These are phyloP conservation scores for Anarsia innoxiella DNA, from an alignment of 2,888 invertebrate species.

Conservation along the genomic window DNA sequence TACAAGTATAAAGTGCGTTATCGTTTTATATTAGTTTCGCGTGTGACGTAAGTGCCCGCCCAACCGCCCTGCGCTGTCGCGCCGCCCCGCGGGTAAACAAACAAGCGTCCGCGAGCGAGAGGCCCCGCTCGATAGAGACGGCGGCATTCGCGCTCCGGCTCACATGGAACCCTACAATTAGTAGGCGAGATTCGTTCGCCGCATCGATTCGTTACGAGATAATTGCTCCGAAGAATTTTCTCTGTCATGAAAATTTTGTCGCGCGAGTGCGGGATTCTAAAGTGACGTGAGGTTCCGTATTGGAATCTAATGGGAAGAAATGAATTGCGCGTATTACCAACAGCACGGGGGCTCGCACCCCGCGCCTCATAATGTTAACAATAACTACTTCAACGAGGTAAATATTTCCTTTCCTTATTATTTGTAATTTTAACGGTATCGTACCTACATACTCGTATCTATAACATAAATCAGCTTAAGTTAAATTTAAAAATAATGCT, in stretches of 20 bases:
- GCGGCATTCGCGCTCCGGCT: constrained; percentile 35
- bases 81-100: constrained; percentile 57
- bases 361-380: constrained; percentile 57
- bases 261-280: constrained; percentile 46
- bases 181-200: constrained; percentile 72
- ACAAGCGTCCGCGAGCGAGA: constrained; percentile 42
- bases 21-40: constrained; percentile 50
- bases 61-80: constrained; percentile 53
- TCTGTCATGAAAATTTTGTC: constrained; percentile 36
- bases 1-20: constrained; percentile 35
- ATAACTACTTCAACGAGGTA: constrained; percentile 68
- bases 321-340: constrained; percentile 71
- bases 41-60: constrained; percentile 54
- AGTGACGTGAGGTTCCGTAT: constrained; percentile 26
- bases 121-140: constrained; percentile 40
- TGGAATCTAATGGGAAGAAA: constrained; percentile 51
- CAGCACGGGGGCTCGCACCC: constrained; percentile 64
- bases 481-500: too few relatives aligned
- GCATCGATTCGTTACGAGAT: constrained; percentile 73
- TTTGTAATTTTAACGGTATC: neutral
- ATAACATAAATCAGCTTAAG: too few relatives aligned
- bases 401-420: neutral
- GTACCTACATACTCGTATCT: too few relatives aligned
- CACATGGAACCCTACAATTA: constrained; percentile 69
- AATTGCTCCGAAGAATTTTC: constrained; percentile 64